Evolutionary conservation across 2,888 invertebrate genomes (phyloP), one percentile per base, ranked within the genome.

Genomic region (Diadromus collaris): DNA sequence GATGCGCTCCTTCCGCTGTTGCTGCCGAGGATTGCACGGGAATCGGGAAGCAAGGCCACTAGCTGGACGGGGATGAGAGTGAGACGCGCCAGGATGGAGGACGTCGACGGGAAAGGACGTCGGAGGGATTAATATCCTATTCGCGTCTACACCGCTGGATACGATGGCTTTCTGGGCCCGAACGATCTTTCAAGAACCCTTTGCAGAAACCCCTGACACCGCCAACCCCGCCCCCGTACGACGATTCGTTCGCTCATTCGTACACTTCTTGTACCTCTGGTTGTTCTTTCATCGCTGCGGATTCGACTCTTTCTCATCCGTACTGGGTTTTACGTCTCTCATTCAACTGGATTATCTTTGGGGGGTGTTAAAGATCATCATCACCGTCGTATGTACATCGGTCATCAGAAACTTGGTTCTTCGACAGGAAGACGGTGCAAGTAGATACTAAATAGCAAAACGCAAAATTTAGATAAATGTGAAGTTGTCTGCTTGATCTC

Each of bases 81-180:
- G 69, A 64, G 67, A 54, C 27, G 54, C 60, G 44, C 9, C 69
- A 61, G 48, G 46, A 56, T 64, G 51, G 67, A 68, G 60, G 67
- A 75, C 72, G 73, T 60, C 32, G 19, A 63, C 34, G 75, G 7
- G 48, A 68, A 65, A 44, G 67, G 29, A 46, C 51, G n/a, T n/a
- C n/a, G 34, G 76, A 65, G 71, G 81, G 76, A 81, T 82, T 81
- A 82, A 81, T 81, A 81, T 82, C 79, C 76, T 77, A 82, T 79
- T 82, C 78, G 79, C 48, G 65, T 77, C 69, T 76, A 68, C 75
- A 79, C 60, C 78, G 78, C 78, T 77, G 58, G 51, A 80, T 72
- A 75, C 75, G 72, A 60, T 78, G 80, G 75, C 65, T 78, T 63
- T 78, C 63, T 61, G 19, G 56, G 69, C 71, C 67, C 46, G 46